Conservation (phyloP, 1,140 invertebrate species). For the Plectrocnemia conspersa region DNA sequence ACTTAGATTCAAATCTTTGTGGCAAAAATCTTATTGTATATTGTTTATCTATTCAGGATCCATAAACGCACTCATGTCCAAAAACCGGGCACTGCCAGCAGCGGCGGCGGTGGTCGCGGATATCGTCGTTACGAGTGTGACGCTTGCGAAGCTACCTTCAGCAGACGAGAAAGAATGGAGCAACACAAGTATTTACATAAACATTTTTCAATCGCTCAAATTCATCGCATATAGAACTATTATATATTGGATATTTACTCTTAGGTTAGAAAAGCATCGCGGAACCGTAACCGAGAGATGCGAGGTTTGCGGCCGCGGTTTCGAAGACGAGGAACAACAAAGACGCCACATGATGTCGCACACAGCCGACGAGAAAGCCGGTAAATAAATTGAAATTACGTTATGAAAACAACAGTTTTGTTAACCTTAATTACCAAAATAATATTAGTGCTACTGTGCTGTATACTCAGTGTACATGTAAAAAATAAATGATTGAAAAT, state of each 20-base stretch:
- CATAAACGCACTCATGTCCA: slow-evolving; percentile 44
- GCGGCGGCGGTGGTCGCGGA: slow-evolving; percentile 37
- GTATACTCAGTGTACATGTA: no score
- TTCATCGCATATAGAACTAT: no score
- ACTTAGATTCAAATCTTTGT: no score
- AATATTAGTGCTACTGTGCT: no score
- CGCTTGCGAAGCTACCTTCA: slow-evolving; percentile 47
- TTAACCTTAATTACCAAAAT: no score
- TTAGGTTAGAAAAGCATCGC: slow-evolving; percentile 44
- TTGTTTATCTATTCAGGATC: slow-evolving; percentile 39
- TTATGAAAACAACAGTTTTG: no score
- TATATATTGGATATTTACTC: slow-evolving; percentile 10
- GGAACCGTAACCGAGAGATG: slow-evolving; percentile 47
- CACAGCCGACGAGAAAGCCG: slow-evolving; percentile 45
- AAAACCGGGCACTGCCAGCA: slow-evolving; percentile 38
- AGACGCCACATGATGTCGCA: slow-evolving; percentile 43
- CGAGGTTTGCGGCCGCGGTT: slow-evolving; percentile 47
- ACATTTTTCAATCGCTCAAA: neutral
- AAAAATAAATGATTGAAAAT: no score
- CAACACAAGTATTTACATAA: slow-evolving; percentile 42
- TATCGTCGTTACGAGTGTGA: slow-evolving; percentile 45
- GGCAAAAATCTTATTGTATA: neutral
- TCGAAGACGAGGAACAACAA: slow-evolving; percentile 47
- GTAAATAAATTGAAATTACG: no score
- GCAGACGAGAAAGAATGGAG: slow-evolving; percentile 44